Evolutionary conservation across 2,113 vertebrate species (phyloP), one percentile per base, ranked within the genome.

Genomic region (human): DNA sequence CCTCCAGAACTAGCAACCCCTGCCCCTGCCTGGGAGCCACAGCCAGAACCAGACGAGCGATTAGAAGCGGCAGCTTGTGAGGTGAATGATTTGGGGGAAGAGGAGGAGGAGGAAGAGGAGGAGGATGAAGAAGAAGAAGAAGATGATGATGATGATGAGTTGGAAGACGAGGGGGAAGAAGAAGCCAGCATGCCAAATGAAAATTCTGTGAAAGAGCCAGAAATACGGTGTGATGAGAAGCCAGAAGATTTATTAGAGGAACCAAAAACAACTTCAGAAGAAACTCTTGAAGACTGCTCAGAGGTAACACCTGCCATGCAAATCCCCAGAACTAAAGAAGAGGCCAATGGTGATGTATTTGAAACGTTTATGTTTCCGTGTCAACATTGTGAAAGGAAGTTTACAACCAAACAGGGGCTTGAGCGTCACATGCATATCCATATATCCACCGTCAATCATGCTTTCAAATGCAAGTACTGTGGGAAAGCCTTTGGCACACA

Each of bases 381-480:
- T 95, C 99, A 99, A 88, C 99, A 99, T 23, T 99, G 99, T 79
- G 99, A 99, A 91, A 98, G 99, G 94, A 99, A 98, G 90, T 99
- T 99, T 40, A 98, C 98, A 61, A 99, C 99, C 59, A 99, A 99
- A 97, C 99, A 99, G 94, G 99, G 99, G 20, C 98, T 99, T 0
- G 99, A 99, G 35, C 99, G 98, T 25, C 99, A 99, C 98, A 99
- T 99, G 98, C 99, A 99, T 90, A 99, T 99, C 96, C 99, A 99
- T 5, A 93, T 99, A 16, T 98, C 98, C 4, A 98, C 97, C 0
- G 95, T 99, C 55, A 98, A 90, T 78, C 99, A 99, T 0, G 98
- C 98, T 16, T 99, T 99, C 97, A 99, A 99, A 96, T 99, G 99
- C 85, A 99, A 99, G 0, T 99, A 99, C 79, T 99, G 99, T 2